These are phyloP conservation scores for Pristionchus fissidentatus DNA, from an alignment of 2,888 invertebrate species.

Conservation along the genomic window DNA sequence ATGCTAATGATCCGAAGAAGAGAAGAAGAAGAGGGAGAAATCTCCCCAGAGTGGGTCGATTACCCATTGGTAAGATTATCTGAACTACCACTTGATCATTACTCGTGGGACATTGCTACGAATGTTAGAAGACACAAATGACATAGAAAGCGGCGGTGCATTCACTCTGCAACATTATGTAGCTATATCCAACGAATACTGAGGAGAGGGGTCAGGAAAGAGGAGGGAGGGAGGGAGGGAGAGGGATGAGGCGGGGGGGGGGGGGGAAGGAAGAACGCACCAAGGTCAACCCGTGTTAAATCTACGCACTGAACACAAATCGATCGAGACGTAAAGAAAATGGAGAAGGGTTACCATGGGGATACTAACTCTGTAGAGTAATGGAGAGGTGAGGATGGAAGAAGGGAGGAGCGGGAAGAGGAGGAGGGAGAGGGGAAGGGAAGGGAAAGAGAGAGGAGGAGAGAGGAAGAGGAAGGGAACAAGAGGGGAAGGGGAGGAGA, in stretches of 20 bases:
- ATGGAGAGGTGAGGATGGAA: conserved; percentile 21
- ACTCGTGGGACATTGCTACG: too few relatives aligned
- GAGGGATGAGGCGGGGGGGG: conserved; percentile 9
- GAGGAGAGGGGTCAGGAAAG: conserved; percentile 37
- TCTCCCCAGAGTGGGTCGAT: too few relatives aligned
- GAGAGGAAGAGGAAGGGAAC: conserved; percentile 48
- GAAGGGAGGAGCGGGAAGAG: conserved; percentile 28
- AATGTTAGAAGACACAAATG: too few relatives aligned
- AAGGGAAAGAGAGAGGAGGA: conserved; percentile 6
- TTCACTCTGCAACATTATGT: background rate
- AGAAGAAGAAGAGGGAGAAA: background rate
- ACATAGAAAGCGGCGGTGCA: too few relatives aligned
- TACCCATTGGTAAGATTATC: background rate
- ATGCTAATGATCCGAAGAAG: too few relatives aligned
- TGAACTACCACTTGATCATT: background rate
- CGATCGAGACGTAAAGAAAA: conserved; percentile 4
- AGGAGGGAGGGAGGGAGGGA: conserved; percentile 24
- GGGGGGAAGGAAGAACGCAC: conserved; percentile 35
- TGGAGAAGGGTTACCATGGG: conserved; percentile 30
- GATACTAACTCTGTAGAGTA: conserved; percentile 3
- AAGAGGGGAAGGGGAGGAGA: conserved; percentile 13
- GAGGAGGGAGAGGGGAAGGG: conserved; percentile 23
- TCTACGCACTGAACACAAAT: conserved; percentile 14
- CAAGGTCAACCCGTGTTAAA: conserved; percentile 26
- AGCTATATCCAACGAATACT: conserved; percentile 42